Base-by-base conservation (phyloP, 2,797 vertebrate species). In the Melanotaenia nigrans region DNA sequence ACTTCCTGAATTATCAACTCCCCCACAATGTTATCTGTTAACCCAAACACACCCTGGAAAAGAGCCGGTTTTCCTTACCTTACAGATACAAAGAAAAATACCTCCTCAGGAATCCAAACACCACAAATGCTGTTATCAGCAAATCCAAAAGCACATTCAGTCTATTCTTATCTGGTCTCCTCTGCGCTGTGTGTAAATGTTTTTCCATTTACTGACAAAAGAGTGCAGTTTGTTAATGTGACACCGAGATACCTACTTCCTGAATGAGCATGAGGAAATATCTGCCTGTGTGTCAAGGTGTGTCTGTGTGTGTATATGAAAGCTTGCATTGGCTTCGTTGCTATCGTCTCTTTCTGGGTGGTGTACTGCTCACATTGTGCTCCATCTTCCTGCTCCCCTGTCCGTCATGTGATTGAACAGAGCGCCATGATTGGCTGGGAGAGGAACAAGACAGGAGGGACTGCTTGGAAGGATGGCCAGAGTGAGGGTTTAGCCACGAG, bases 361-460 rank as follows among this genome's bases (percentile, higher is more conserved):
- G 90, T 89, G 85, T 73, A 79, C 77, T 78, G 84, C 90, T 93
- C 85, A 88, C 80, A 86, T 87, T 90, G 87, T 84, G 81, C 71
- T 85, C 78, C 74, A 76, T 91, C 84, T 94, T 94, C 90, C 92
- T 94, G 92, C 89, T 92, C 85, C 55, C 80, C 74, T 88, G 74
- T 75, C 73, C 66, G 85, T 90, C 93, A 94, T 77, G 81, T 95
- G 93, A 93, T 62, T n/a, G 1, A 35, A 47, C 5, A 22, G 36
- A 69, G 64, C 58, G 62, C 73, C 61, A 38, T 72, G 82, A 94
- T 91, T 95, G 92, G 95, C 83, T 63, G 64, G 40, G 49, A 76
- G 68, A 75, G 55, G 68, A 81, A 66, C 24, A 81, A 73, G 70
- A 81, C 74, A 86, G 81, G 81, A 80, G 77, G 88, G 67, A 59